These are phyloP conservation scores for Paraescarpia echinospica DNA, from an alignment of 1,140 invertebrate genomes.

Conservation along the genomic window DNA sequence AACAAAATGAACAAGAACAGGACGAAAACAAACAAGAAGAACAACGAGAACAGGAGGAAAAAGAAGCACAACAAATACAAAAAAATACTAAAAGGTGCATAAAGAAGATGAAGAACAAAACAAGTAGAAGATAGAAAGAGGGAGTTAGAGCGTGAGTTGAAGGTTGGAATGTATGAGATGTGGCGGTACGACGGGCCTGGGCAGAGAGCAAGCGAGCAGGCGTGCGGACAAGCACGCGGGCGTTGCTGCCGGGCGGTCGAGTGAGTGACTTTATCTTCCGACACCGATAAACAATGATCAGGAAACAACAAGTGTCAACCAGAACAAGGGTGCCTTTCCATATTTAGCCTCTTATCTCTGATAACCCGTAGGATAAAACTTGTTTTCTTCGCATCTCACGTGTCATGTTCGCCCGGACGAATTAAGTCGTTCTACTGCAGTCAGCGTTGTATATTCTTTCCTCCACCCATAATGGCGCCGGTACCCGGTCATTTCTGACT, in stretches of 20 bases:
- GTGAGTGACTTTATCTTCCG: neutral
- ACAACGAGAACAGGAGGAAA: too few species aligned
- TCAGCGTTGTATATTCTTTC: neutral
- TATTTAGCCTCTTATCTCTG: neutral
- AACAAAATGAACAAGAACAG: too few species aligned
- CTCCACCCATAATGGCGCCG: neutral
- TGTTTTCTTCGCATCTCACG: neutral
- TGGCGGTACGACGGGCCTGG: too few species aligned
- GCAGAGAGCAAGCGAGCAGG: neutral
- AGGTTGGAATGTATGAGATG: neutral
- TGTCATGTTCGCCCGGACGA: neutral
- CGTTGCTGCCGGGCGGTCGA: neutral
- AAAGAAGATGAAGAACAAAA: too few species aligned
- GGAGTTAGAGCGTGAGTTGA: neutral
- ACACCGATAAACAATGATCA: neutral
- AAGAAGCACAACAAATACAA: too few species aligned
- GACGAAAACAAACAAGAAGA: too few species aligned
- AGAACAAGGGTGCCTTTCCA: neutral
- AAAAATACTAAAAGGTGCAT: too few species aligned
- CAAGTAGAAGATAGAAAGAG: neutral
- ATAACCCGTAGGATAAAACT: neutral
- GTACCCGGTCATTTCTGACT: conserved; percentile 3
- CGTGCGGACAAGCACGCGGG: neutral
- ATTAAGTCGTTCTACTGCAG: neutral
- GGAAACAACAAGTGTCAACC: neutral